Conservation (phyloP, 1,140 invertebrate genomes). For the Psix sp. region DNA sequence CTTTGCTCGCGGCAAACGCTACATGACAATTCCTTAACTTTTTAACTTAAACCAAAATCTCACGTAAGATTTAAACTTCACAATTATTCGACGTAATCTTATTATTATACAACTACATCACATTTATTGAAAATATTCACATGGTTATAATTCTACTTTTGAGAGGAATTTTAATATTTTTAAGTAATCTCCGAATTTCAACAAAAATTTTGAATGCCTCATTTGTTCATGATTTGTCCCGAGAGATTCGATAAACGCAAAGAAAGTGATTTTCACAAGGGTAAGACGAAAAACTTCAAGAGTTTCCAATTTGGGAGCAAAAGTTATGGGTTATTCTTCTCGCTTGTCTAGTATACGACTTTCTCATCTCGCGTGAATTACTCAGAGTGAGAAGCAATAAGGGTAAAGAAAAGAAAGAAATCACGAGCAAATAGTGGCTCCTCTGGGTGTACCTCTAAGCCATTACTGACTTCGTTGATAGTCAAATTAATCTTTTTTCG, state of each 20-base stretch:
- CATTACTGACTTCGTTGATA: too few relatives aligned
- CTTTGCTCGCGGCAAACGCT: slow-evolving; percentile 69
- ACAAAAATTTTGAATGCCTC: slow-evolving; percentile 9
- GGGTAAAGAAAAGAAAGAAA: slow-evolving; percentile 67
- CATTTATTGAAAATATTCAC: too few relatives aligned
- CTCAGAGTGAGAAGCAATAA: slow-evolving; percentile 57
- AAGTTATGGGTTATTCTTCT: slow-evolving; percentile 47
- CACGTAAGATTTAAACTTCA: too few relatives aligned
- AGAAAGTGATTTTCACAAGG: slow-evolving; percentile 48
- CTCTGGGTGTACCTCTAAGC: slow-evolving; percentile 68
- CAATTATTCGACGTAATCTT: too few relatives aligned
- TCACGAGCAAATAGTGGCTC: slow-evolving; percentile 66
- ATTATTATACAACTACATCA: too few relatives aligned
- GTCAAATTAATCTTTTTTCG: too few relatives aligned
- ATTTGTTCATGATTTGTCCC: slow-evolving; percentile 34
- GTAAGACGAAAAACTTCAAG: slow-evolving; percentile 28
- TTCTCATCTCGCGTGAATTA: slow-evolving; percentile 65
- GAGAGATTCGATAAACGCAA: slow-evolving; percentile 31
- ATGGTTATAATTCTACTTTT: too few relatives aligned
- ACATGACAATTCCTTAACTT: slow-evolving; percentile 58
- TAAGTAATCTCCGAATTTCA: not conserved
- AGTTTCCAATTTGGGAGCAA: slow-evolving; percentile 44
- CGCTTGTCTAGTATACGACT: slow-evolving; percentile 43
- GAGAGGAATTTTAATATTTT: too few relatives aligned
- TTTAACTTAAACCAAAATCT: too few relatives aligned